Percentiles rank a stretch among this genome's conserved stretches.
phyloP scores from a whole-genome alignment of 2,888 invertebrate species.

The Rotaria socialis region DNA sequence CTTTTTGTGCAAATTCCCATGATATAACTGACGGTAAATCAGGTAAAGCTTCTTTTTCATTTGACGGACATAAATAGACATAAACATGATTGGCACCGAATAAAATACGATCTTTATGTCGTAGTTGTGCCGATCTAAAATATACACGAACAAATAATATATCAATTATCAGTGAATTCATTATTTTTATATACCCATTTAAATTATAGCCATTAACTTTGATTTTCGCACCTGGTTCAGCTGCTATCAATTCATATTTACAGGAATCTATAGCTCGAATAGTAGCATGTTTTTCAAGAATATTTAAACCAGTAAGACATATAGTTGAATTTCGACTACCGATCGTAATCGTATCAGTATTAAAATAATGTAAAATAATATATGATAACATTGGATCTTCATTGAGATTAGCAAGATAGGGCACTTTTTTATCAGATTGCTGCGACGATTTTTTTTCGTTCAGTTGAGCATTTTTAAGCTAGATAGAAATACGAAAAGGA shows the following conservation, averaged over 20 bases:
- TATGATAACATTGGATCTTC: slow-evolving; percentile 60
- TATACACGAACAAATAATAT: neutral
- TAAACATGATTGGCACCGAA: slow-evolving; percentile 61
- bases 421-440: slow-evolving; percentile 50
- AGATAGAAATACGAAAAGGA: neutral
- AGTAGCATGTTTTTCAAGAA: slow-evolving; percentile 51
- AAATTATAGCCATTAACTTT: slow-evolving; percentile 59
- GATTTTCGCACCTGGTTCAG: slow-evolving; percentile 55
- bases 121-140: slow-evolving; percentile 48
- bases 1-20: slow-evolving; percentile 60
- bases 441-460: slow-evolving; percentile 47
- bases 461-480: slow-evolving; percentile 47
- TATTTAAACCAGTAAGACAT: slow-evolving; percentile 57
- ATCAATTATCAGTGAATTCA: neutral
- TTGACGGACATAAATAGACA: slow-evolving; percentile 56
- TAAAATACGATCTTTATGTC: slow-evolving; percentile 58
- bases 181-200: slow-evolving; percentile 50
- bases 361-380: slow-evolving; percentile 56
- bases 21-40: slow-evolving; percentile 51
- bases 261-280: slow-evolving; percentile 48
- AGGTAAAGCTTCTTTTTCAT: slow-evolving; percentile 49
- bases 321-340: slow-evolving; percentile 56
- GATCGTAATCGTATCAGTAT: slow-evolving; percentile 52
- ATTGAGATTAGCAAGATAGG: slow-evolving; percentile 58
- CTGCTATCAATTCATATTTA: slow-evolving; percentile 53